Base-by-base conservation (phyloP, 2,888 invertebrate species). In the Anticlea derivata region DNA sequence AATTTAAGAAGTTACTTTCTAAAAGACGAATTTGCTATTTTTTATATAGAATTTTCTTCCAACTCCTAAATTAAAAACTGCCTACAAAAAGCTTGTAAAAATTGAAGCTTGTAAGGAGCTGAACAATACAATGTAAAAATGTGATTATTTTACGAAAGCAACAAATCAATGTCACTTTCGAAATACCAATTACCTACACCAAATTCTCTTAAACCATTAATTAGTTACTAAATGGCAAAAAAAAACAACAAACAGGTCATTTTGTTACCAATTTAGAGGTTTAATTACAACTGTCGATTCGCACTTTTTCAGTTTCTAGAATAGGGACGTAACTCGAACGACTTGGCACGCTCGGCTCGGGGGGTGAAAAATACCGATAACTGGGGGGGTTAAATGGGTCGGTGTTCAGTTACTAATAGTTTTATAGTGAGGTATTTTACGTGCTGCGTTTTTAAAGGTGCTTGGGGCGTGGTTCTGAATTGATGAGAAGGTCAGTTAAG, bases 281-380 rank as follows among this genome's bases (percentile, higher is more conserved):
- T 52, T 52, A 44, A 52, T 48, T 52, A 44, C 41, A 43, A 27
- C 10, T 29, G 29, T 13, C 23, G 41, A 29, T 17, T 17, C 17
- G 17, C 17, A 43, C 20, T 46, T 51, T 50, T 51, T 46, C 37
- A 38, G 41, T 43, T 66, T 50, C 55, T 65, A 67, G 70, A 73
- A 75, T 76, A 70, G 49, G 66, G 54, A 44, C 58, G 48, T 63
- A 62, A 65, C 69, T 60, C 65, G 63, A 56, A 45, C 65, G 69
- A 72, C 58, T 74, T 75, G 73, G 68, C 73, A 67, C 73, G 73
- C 72, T 65, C 61, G 65, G 37, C 49, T 33, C 26, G 49, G 45
- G 55, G 60, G 56, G 58, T 53, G 72, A 70, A 73, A 74, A 78
- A 74, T 73, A 58, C 65, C 70, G 71, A 75, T 76, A 76, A 74